Conservation (phyloP, 2,113 vertebrate species). For the Amphiprion ocellaris region DNA sequence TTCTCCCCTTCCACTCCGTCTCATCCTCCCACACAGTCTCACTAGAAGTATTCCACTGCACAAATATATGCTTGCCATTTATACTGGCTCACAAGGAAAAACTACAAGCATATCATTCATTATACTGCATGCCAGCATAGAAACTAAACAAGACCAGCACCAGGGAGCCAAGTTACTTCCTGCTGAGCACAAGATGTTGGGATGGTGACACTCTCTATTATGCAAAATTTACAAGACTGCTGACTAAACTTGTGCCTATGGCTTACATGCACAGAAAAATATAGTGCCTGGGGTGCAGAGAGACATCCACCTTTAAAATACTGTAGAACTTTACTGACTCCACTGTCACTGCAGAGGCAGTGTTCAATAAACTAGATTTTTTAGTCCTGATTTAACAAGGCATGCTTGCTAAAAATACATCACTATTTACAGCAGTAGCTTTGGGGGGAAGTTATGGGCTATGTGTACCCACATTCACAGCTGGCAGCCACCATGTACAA, state of each 20-base stretch:
- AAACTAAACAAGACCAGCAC: slow-evolving; percentile 66
- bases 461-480: slow-evolving; percentile 55
- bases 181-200: slow-evolving; percentile 76
- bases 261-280: slow-evolving; percentile 50
- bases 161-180: slow-evolving; percentile 69
- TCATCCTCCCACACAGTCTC: slow-evolving; percentile 65
- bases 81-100: slow-evolving; percentile 58
- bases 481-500: slow-evolving; percentile 57
- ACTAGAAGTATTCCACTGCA: slow-evolving; percentile 49
- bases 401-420: slow-evolving; percentile 62
- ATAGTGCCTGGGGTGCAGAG: slow-evolving; percentile 35
- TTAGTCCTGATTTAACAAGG: slow-evolving; percentile 59
- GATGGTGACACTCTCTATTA: slow-evolving; percentile 72
- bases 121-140: slow-evolving; percentile 46
- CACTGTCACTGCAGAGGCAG: slow-evolving; percentile 44
- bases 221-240: slow-evolving; percentile 69
- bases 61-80: slow-evolving; percentile 67
- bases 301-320: slow-evolving; percentile 52
- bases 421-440: slow-evolving; percentile 52
- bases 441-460: slow-evolving; percentile 41
- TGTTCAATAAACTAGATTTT: slow-evolving; percentile 45
- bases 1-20: slow-evolving; percentile 35
- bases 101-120: slow-evolving; percentile 59
- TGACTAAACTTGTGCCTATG: slow-evolving; percentile 64
- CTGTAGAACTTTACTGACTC: slow-evolving; percentile 34